Conservation (phyloP, 2,888 invertebrate species). For the Pterostichus niger region DNA sequence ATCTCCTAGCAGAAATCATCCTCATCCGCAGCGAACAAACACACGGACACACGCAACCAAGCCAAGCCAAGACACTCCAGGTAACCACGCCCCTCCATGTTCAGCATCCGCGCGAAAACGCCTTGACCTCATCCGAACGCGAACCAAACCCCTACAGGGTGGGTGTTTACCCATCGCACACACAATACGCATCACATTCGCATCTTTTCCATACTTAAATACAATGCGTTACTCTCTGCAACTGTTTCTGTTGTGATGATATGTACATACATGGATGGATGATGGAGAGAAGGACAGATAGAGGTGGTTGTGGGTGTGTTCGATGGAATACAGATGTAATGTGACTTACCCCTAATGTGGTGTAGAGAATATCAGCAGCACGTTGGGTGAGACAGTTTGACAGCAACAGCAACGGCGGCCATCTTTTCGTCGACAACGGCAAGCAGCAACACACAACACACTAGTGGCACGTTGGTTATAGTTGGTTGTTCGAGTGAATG, state of each 20-base stretch:
- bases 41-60: not conserved
- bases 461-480: conserved; percentile 66
- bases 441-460: conserved; percentile 61
- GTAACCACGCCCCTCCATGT: conserved; percentile 64
- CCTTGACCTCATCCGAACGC: conserved; percentile 6
- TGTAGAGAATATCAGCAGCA: conserved; percentile 48
- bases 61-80: conserved; percentile 34
- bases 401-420: conserved; percentile 74
- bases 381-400: conserved; percentile 45
- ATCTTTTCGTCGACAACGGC: conserved; percentile 72
- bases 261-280: no score
- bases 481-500: not conserved
- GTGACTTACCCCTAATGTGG: conserved; percentile 51
- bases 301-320: not conserved
- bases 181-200: conserved; percentile 13
- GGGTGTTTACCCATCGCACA: conserved; percentile 1
- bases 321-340: not conserved
- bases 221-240: not conserved
- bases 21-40: no score
- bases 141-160: conserved; percentile 15
- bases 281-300: not conserved
- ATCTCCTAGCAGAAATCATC: conserved; percentile 35
- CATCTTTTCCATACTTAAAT: not conserved
- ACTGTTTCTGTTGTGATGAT: not conserved
- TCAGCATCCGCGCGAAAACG: conserved; percentile 55